Evolutionary conservation across 2,797 vertebrate species (phyloP), one percentile per base, ranked within the genome.

Genomic region (Urophycis tenuis): DNA sequence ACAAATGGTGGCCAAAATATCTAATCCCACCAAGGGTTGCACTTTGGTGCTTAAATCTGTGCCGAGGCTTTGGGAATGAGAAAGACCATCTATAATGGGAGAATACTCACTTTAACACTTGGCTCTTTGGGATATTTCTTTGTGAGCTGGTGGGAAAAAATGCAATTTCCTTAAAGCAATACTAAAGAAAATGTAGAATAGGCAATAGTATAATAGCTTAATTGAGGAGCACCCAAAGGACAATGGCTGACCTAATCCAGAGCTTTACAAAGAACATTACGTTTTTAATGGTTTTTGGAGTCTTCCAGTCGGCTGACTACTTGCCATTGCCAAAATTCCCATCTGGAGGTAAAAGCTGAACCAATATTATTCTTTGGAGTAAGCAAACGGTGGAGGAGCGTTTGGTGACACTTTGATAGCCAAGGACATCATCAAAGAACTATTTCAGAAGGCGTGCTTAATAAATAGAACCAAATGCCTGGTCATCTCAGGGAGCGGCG

Each of bases 1-100:
- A 96, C 95, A 95, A 97, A 97, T 95, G 94, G 93, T 93, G 92
- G 92, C 90, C 91, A 92, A 93, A 92, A 93, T 92, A 94, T 90
- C 90, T 86, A 90, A 91, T 91, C 89, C 91, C 91, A 85, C 87
- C 81, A 87, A 86, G 78, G 90, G 81, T 88, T 85, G 89, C 91
- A 86, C 93, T 93, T 92, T 92, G 92, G 91, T 91, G 92, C 92
- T n/a, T n/a, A n/a, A 96, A 95, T 91, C 90, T 92, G 91, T 77
- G 81, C 91, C 86, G 91, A 94, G 92, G 94, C 93, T n/a, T n/a
- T 88, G 85, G 75, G 83, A 83, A 85, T 82, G 84, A 80, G 88
- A 84, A 87, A 91, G 86, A 84, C 88, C 89, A 92, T 91, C 92
- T 91, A 91, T 92, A 93, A 92, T 83, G 79, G 79, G 75, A 88